A percentile compares a stretch with the other conserved stretches of the same genome.
These are phyloP conservation scores for Montipora efflorescens DNA, from an alignment of 64 coral and sea anemone species.

Conservation along the genomic window DNA sequence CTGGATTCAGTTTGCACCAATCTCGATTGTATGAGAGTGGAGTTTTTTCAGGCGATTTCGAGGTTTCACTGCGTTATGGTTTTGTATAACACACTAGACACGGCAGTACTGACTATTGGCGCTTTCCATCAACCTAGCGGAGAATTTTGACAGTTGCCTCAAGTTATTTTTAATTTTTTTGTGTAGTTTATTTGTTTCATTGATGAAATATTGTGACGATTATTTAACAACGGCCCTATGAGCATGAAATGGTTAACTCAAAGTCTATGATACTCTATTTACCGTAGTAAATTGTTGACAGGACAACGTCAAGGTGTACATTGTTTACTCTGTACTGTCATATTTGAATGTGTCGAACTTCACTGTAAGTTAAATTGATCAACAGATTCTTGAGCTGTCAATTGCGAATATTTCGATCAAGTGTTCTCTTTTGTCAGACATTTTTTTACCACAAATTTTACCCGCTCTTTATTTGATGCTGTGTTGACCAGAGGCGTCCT, in stretches of 20 bases:
- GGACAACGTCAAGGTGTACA: neutral
- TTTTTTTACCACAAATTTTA: slow-evolving; percentile 17
- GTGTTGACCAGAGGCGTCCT: neutral
- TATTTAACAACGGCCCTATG: neutral
- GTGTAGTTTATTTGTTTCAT: slow-evolving; percentile 4
- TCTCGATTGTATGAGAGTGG: neutral
- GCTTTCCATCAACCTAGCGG: neutral
- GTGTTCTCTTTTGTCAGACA: slow-evolving; percentile 5
- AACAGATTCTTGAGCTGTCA: neutral
- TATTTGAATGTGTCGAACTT: neutral
- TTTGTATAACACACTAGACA: neutral
- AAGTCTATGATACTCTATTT: neutral
- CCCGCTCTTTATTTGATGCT: neutral
- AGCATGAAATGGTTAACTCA: neutral
- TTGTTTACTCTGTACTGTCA: neutral
- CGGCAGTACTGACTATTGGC: neutral
- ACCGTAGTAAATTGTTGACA: neutral
- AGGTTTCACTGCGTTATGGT: neutral
- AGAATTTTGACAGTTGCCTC: slow-evolving; percentile 2
- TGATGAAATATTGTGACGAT: slow-evolving; percentile 6
- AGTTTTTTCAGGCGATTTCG: neutral
- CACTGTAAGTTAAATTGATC: neutral
- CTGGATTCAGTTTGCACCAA: neutral
- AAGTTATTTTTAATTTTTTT: neutral
- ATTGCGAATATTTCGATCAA: neutral